Conservation (phyloP, 2,797 vertebrate genomes). For the Uromys caudimaculatus region DNA sequence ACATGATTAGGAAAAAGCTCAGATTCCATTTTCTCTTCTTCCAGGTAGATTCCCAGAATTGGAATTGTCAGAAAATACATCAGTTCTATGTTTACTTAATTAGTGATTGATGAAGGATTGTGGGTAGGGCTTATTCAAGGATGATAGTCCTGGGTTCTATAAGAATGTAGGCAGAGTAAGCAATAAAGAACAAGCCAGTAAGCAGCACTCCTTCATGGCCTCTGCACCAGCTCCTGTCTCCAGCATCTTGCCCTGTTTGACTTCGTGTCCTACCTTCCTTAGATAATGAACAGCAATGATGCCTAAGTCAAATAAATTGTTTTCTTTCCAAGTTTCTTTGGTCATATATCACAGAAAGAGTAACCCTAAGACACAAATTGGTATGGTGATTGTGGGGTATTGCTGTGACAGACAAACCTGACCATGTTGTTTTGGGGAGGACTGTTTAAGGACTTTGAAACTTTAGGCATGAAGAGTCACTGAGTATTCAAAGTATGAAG, state of each 20-base stretch:
- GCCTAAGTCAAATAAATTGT: not conserved
- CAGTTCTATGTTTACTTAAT: not conserved
- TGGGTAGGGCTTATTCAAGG: not conserved
- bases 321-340: not conserved
- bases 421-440: not conserved
- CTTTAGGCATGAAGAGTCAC: not conserved
- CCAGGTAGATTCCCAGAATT: not conserved
- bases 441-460: not conserved
- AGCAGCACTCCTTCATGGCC: not conserved
- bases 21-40: not conserved
- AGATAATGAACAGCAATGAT: not conserved
- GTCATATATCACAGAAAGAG: not conserved
- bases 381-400: not conserved
- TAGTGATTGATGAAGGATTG: not conserved
- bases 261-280: not conserved
- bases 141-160: not conserved
- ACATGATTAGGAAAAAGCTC: not conserved
- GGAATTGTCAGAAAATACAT: not conserved
- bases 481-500: not conserved
- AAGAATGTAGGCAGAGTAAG: not conserved
- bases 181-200: not conserved
- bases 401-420: not conserved
- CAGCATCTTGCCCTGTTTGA: fast-evolving
- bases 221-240: not conserved
- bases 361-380: not conserved